Base-by-base conservation (phyloP, 1,140 invertebrate genomes). In the Plodia interpunctella region DNA sequence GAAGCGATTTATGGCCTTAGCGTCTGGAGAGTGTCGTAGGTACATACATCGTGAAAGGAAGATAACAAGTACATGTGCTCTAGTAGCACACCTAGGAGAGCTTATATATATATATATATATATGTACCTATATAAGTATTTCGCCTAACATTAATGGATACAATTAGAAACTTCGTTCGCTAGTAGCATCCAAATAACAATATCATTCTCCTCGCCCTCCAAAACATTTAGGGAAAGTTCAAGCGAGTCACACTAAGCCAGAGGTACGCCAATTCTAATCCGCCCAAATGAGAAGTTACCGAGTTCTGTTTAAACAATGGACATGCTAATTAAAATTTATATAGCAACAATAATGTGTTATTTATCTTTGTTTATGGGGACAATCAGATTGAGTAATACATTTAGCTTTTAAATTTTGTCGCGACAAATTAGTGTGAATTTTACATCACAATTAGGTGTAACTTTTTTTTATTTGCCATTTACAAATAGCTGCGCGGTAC, bases 181-280 rank as follows among this genome's bases (percentile, higher is more conserved):
- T n/a, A 44, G 38, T 4, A 44, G 38, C n/a, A 44, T 44, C 10
- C 38, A 44, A 44, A 44, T 44, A 44, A 44, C 38, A 44, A 44
- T 44, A 44, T 44, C 15, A 15, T 44, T 44, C 13, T 15, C 4
- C 10, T 32, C 30, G 15, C 38, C 38, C 38, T 44, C 38, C 15
- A 15, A 44, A 44, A 15, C 38, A 44, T 44, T 44, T 44, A 15
- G 38, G 38, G 38, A 15, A 44, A 44, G 38, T 44, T 44, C 10
- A 2, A 44, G 38, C 2, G 4, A 17, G 15, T 2, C 38, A 44
- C 13, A 44, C 38, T 44, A 44, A 44, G 38, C 38, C 38, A 17
- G 8, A 44, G 38, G n/a, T 44, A 17, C 32, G 38, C 38, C 38
- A 15, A 44, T 44, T 44, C 5, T 44, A 44, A 44, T 44, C 38